Percentiles rank a stretch among this genome's conserved stretches.
Evolutionary conservation across 2,113 vertebrate species (phyloP).

Genomic region (Mesocricetus auratus): DNA sequence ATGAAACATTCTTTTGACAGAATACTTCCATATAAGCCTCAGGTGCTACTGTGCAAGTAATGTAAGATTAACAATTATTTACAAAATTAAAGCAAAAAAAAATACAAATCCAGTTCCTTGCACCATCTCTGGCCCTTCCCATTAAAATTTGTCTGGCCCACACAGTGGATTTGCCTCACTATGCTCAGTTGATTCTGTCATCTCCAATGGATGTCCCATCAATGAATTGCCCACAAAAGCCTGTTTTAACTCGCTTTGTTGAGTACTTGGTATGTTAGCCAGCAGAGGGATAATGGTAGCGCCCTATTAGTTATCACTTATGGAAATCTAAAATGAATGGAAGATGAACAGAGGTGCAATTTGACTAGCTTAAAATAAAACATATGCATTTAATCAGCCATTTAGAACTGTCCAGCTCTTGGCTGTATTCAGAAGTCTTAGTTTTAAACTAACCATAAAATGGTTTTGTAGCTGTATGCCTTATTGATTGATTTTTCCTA

Average conservation of each 20-base stretch:
- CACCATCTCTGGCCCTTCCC: neutral
- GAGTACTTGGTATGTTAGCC: conserved; percentile 7
- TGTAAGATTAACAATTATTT: neutral
- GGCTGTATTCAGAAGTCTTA: conserved; percentile 1
- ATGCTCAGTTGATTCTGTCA: neutral
- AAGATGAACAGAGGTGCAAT: conserved; percentile 38
- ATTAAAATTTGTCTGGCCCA: neutral
- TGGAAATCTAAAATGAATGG: neutral
- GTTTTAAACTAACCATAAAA: conserved; percentile 18
- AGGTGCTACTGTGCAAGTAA: neutral
- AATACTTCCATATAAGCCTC: neutral
- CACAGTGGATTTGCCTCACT: neutral
- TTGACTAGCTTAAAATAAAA: conserved; percentile 57
- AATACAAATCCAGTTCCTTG: neutral
- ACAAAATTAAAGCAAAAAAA: neutral
- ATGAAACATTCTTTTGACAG: neutral
- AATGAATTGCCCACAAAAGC: neutral
- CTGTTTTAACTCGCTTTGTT: conserved; percentile 18
- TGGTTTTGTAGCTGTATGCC: neutral
- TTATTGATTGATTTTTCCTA: conserved; percentile 8
- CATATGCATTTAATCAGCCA: conserved; percentile 18
- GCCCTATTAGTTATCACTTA: conserved; percentile 49
- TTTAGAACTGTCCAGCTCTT: conserved; percentile 37
- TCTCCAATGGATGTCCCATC: neutral
- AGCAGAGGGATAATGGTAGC: conserved; percentile 27